phyloP scores from a whole-genome alignment of 2,888 invertebrate species.

The Biston stratarius region DNA sequence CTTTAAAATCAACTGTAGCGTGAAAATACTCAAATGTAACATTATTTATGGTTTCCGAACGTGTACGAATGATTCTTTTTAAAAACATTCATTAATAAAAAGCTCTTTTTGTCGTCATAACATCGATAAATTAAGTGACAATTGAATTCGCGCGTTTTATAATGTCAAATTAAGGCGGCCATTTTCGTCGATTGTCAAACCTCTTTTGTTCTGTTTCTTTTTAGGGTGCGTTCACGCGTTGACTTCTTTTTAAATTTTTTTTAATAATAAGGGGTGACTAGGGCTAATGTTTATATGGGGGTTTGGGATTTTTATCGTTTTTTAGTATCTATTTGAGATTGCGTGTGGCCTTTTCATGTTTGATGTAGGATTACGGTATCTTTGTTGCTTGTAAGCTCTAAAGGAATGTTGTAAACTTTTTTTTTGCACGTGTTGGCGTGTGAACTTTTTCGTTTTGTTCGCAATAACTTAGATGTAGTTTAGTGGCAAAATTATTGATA shows the following conservation, averaged over 20 bases:
- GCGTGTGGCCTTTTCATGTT: slow-evolving; percentile 65
- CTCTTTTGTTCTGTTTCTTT: slow-evolving; percentile 67
- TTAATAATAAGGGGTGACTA: slow-evolving; percentile 70
- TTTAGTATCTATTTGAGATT: slow-evolving; percentile 52
- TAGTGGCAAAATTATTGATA: not conserved
- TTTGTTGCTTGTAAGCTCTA: slow-evolving; percentile 57
- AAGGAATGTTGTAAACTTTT: slow-evolving; percentile 52
- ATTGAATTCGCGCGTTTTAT: slow-evolving; percentile 82
- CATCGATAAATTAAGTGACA: slow-evolving; percentile 82
- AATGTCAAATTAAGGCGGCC: slow-evolving; percentile 83
- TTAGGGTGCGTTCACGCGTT: slow-evolving; percentile 75
- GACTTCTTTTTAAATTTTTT: slow-evolving; percentile 58
- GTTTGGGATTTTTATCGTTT: slow-evolving; percentile 48
- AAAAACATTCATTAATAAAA: slow-evolving; percentile 77
- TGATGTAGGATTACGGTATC: slow-evolving; percentile 56
- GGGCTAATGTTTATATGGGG: slow-evolving; percentile 46
- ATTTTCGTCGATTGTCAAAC: slow-evolving; percentile 72
- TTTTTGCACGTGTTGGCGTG: slow-evolving; percentile 57
- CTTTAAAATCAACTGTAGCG: slow-evolving; percentile 72
- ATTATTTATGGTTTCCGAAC: slow-evolving; percentile 74
- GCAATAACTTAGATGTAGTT: not conserved
- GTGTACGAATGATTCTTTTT: slow-evolving; percentile 61
- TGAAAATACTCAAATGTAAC: slow-evolving; percentile 61
- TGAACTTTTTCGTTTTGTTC: slow-evolving; percentile 43
- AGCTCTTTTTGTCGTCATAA: slow-evolving; percentile 69